Conservation (phyloP, 2,113 vertebrate species). For the Phycodurus eques region DNA sequence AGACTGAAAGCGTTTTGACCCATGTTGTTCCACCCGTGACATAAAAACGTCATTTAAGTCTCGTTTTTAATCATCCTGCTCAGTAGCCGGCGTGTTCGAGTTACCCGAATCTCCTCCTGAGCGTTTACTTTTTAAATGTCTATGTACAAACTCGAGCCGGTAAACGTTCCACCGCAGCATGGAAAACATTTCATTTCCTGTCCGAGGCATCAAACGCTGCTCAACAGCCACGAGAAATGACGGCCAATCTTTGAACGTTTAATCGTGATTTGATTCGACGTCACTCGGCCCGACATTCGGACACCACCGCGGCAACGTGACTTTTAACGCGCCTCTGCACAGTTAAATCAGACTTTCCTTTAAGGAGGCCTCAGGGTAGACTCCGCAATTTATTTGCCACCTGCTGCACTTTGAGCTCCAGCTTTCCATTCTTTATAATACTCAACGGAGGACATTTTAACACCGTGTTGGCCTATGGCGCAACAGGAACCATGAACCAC, state of each 20-base stretch:
- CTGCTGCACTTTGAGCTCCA: background rate
- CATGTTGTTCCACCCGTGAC: background rate
- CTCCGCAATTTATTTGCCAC: background rate
- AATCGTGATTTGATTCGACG: background rate
- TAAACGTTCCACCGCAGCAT: constrained; percentile 41
- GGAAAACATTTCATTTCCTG: constrained; percentile 58
- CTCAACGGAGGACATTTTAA: background rate
- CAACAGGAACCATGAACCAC: background rate
- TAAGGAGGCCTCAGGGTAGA: background rate
- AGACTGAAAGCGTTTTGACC: background rate
- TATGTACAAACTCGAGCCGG: constrained; percentile 29
- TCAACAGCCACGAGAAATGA: background rate
- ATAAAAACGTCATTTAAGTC: background rate
- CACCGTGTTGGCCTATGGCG: background rate
- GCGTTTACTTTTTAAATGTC: background rate
- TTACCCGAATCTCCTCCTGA: background rate
- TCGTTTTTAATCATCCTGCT: background rate
- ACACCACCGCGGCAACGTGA: background rate
- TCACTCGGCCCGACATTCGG: background rate
- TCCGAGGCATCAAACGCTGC: constrained; percentile 20
- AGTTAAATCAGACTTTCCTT: background rate
- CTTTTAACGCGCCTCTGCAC: background rate
- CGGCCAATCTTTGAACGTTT: background rate
- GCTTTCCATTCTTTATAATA: background rate
- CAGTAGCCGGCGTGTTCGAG: background rate